Evolutionary conservation across 2,797 vertebrate genomes (phyloP).

Genomic region (Lepilemur septentrionalis): DNA sequence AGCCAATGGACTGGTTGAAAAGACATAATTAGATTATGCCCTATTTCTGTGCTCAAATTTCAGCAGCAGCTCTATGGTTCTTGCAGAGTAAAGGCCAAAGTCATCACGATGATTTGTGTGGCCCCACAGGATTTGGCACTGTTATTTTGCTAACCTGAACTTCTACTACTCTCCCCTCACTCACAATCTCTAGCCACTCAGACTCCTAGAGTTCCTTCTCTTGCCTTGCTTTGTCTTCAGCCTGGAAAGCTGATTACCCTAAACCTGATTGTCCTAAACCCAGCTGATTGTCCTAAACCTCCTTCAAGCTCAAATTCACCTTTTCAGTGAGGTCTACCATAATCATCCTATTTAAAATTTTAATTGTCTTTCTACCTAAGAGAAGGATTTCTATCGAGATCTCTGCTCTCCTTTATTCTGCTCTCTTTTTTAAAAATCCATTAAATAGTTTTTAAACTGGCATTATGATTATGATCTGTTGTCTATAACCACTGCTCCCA

Average conservation of each 20-base stretch:
- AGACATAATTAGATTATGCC: background rate
- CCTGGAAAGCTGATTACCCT: background rate
- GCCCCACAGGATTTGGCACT: background rate
- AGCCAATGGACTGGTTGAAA: background rate
- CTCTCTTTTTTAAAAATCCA: background rate
- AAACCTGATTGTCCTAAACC: background rate
- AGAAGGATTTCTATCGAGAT: background rate
- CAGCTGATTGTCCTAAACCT: background rate
- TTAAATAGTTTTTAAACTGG: background rate
- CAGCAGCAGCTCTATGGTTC: background rate
- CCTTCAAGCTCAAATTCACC: background rate
- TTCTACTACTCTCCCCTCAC: background rate
- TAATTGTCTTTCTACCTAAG: background rate
- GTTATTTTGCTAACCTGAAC: background rate
- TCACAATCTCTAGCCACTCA: background rate
- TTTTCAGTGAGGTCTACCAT: background rate
- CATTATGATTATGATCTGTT: background rate
- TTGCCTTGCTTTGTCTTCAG: background rate
- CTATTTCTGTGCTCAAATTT: background rate
- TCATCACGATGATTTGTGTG: background rate
- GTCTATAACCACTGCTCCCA: accelerated
- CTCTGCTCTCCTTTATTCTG: background rate
- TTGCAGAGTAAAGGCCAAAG: background rate
- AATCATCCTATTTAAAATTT: background rate
- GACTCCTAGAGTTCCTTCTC: background rate